phyloP scores from a whole-genome alignment of 2,113 vertebrate species.

The Sylvicapra grimmia region DNA sequence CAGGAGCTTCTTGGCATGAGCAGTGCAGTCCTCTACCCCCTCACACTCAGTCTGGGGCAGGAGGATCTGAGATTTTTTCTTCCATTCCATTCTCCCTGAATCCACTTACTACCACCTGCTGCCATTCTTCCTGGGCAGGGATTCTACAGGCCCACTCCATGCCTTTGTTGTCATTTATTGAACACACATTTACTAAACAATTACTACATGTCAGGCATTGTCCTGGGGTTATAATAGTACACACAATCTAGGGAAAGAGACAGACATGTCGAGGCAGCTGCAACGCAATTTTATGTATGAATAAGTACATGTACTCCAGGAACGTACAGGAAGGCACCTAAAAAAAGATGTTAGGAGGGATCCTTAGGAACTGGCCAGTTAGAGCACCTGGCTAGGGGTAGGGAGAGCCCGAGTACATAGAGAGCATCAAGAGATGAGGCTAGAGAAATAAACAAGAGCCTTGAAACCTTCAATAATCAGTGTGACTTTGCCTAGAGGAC shows the following conservation, averaged over 20 bases:
- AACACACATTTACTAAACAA: neutral
- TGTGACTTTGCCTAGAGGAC: neutral
- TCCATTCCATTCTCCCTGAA: neutral
- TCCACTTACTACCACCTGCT: neutral
- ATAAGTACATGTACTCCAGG: neutral
- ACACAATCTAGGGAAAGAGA: neutral
- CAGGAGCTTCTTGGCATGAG: neutral
- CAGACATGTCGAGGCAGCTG: neutral
- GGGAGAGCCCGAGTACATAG: neutral
- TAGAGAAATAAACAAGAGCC: neutral
- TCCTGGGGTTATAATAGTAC: neutral
- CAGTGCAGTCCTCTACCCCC: neutral
- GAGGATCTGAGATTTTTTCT: neutral
- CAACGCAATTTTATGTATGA: neutral
- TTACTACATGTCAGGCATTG: neutral
- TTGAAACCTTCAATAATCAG: neutral
- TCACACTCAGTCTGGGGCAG: neutral
- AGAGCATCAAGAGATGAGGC: neutral
- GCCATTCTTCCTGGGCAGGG: neutral
- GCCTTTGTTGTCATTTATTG: neutral
- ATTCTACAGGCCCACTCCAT: neutral
- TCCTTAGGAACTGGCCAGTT: neutral
- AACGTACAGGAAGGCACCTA: neutral
- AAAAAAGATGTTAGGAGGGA: neutral
- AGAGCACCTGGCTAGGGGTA: neutral